Evolutionary conservation across 2,797 vertebrate species (phyloP).

Genomic region (Phoeniculus purpureus): DNA sequence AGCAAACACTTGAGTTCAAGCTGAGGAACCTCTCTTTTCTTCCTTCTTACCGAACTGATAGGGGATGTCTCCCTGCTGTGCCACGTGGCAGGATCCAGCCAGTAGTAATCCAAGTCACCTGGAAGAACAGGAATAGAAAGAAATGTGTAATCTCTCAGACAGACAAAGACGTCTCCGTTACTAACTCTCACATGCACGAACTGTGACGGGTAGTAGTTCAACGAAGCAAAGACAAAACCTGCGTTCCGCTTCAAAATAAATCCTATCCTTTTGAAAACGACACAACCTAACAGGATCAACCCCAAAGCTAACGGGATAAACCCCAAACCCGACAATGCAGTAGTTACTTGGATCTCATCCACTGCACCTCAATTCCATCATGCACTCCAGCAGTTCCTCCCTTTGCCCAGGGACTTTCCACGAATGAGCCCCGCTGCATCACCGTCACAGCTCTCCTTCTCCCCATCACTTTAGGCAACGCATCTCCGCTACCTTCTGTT

Average conservation of each 20-base stretch:
- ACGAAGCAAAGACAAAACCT: neutral
- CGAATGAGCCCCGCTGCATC: neutral
- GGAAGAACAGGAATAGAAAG: constrained; percentile 47
- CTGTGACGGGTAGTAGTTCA: neutral
- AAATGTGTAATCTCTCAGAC: constrained; percentile 55
- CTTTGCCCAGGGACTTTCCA: neutral
- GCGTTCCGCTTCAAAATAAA: neutral
- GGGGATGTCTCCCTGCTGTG: constrained; percentile 90
- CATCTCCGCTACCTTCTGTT: neutral
- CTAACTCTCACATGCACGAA: neutral
- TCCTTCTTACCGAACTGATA: constrained; percentile 82
- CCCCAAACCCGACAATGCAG: neutral
- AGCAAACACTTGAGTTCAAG: neutral
- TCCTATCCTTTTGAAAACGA: neutral
- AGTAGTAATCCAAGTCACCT: constrained; percentile 99
- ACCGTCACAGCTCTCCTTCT: neutral
- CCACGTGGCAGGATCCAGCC: constrained; percentile 95
- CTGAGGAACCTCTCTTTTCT: neutral
- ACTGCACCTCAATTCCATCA: neutral
- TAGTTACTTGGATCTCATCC: neutral
- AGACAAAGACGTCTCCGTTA: neutral
- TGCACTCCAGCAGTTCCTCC: neutral
- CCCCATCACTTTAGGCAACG: neutral
- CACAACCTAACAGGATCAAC: neutral
- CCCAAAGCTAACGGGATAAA: neutral